Conservation (phyloP, 53 echinoderm and acorn worm genomes). For the Apostichopus leukothele region DNA sequence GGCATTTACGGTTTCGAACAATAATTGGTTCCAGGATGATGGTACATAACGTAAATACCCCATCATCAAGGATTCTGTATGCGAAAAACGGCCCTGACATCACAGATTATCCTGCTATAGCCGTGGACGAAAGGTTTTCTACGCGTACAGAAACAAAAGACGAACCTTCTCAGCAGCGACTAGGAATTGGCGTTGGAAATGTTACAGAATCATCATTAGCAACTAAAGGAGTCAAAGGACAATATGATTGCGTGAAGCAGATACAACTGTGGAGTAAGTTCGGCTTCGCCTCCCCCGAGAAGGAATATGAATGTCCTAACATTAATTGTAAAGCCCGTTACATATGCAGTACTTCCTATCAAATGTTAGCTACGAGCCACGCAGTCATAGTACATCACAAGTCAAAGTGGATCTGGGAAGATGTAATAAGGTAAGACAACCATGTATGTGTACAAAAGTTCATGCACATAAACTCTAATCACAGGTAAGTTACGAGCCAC, state of each 20-base stretch:
- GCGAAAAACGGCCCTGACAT: too few relatives aligned
- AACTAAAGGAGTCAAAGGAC: background rate
- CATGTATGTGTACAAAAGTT: too few relatives aligned
- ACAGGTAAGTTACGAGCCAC: too few relatives aligned
- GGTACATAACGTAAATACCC: too few relatives aligned
- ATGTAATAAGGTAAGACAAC: conserved; percentile 9
- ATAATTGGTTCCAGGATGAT: background rate
- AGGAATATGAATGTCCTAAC: conserved; percentile 10
- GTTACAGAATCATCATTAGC: background rate
- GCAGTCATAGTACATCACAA: conserved; percentile 15
- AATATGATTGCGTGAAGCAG: conserved; percentile 8
- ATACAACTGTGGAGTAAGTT: background rate
- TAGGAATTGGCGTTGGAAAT: too few relatives aligned
- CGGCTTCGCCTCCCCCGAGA: background rate
- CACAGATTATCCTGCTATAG: too few relatives aligned
- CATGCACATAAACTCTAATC: too few relatives aligned
- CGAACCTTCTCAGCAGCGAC: too few relatives aligned
- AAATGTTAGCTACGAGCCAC: conserved; percentile 2
- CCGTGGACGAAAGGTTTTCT: too few relatives aligned
- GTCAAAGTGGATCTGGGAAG: background rate
- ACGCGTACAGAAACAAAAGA: too few relatives aligned
- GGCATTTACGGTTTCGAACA: background rate
- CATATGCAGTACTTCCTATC: conserved; percentile 3
- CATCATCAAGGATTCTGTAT: too few relatives aligned
- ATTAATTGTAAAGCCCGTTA: conserved; percentile 10